Evolutionary conservation across 2,113 vertebrate genomes (phyloP), one percentile per base, ranked within the genome.

Genomic region (Danionella cerebrum): DNA sequence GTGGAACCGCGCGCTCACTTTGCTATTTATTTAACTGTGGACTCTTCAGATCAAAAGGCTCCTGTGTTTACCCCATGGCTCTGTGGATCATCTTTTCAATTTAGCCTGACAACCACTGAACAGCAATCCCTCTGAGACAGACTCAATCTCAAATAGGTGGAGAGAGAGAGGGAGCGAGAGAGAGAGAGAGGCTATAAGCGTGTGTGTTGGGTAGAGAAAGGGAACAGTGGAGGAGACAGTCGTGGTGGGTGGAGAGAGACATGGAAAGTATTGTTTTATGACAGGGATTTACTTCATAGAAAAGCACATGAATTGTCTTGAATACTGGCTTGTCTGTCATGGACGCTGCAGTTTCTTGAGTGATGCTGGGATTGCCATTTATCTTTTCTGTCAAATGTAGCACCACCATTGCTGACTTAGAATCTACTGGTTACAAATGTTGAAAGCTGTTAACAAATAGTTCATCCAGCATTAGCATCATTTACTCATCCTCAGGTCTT

Each of bases 21-120:
- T 16, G 48, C 63, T 76, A 66, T 76, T 76, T 76, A 70, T 76
- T 76, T 73, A 62, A 73, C 70, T 70, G 70, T 70, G 70, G 75
- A 76, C 75, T 76, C 75, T 76, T 76, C 70, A 73, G 62, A 76
- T 76, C 69, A 73, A 76, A 73, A 70, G 75, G 70, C 62, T 63
- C 65, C 75, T 66, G 67, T 73, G 70, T 76, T 76, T 76, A 73
- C 70, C 75, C 67, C 70, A 69, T 70, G 70, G 75, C 70, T 70
- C 55, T 66, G 57, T 67, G 75, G 67, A 66, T 73, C 70, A 70
- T 73, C 75, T 73, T 73, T 76, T 73, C 70, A 76, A 76, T 70
- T 60, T 73, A 60, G 47, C 67, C 70, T 69, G 70, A 76, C 70
- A 70, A 62, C 52, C 53, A 12, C 53, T 64, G 67, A 71, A 70